A percentile compares a stretch with the other conserved stretches of the same genome.
Conservation (phyloP, 2,888 invertebrate genomes). For the Escarpia spicata region DNA sequence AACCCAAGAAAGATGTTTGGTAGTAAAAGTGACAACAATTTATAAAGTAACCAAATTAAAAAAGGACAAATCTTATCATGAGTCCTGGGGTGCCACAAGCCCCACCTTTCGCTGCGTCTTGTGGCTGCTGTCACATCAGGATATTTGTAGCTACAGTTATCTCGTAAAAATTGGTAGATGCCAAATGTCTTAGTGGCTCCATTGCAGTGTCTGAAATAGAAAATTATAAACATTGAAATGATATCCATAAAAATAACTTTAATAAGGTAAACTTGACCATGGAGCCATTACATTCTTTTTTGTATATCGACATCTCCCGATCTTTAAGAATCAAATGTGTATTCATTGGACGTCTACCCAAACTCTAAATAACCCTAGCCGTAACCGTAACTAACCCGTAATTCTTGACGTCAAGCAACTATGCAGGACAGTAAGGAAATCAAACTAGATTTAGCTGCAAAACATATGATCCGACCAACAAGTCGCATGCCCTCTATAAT, state of each 20-base stretch:
- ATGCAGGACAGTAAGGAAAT: too few relatives aligned
- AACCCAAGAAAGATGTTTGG: background rate
- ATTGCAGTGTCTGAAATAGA: slow-evolving; percentile 6
- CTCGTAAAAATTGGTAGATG: slow-evolving; percentile 48
- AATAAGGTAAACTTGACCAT: background rate
- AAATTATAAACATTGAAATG: background rate
- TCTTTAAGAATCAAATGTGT: too few relatives aligned
- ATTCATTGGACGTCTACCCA: too few relatives aligned
- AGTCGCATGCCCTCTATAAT: too few relatives aligned
- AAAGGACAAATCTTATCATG: background rate
- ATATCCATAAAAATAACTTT: background rate
- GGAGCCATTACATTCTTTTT: too few relatives aligned
- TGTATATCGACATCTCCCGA: too few relatives aligned
- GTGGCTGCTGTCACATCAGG: slow-evolving; percentile 67
- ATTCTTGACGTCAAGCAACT: too few relatives aligned
- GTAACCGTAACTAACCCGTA: too few relatives aligned
- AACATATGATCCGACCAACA: too few relatives aligned
- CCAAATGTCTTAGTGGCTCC: slow-evolving; percentile 45
- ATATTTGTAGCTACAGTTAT: slow-evolving; percentile 49
- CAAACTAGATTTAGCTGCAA: too few relatives aligned
- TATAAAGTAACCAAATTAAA: background rate
- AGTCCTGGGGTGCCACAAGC: background rate
- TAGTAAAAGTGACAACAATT: background rate
- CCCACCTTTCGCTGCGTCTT: slow-evolving; percentile 72
- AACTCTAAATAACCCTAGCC: too few relatives aligned